Evolutionary conservation across 2,888 invertebrate genomes (phyloP).

Genomic region (Zeuzera pyrina): DNA sequence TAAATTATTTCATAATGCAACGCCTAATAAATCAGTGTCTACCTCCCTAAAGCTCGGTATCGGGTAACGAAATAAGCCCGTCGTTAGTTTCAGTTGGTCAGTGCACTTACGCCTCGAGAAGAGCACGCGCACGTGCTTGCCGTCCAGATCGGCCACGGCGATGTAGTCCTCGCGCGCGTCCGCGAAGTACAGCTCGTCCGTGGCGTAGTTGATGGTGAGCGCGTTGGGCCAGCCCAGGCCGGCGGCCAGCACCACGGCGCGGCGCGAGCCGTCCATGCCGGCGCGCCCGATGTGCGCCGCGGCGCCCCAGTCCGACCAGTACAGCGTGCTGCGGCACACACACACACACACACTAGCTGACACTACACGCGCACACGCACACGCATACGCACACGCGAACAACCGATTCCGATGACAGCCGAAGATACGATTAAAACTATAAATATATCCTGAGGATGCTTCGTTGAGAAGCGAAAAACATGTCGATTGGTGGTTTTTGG

Average conservation of each 20-base stretch:
- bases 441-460: no score
- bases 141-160: slow-evolving; percentile 86
- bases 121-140: slow-evolving; percentile 79
- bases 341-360: slow-evolving; percentile 20
- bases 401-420: no score
- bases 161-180: slow-evolving; percentile 91
- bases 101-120: slow-evolving; percentile 75
- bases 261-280: slow-evolving; percentile 85
- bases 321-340: slow-evolving; percentile 63
- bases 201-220: slow-evolving; percentile 81
- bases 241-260: slow-evolving; percentile 76
- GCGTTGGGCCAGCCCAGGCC: slow-evolving; percentile 92
- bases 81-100: no score
- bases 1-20: no score
- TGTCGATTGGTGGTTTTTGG: no score
- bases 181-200: slow-evolving; percentile 87
- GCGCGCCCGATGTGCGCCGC: slow-evolving; percentile 87
- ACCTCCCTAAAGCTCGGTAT: no score
- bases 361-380: slow-evolving; percentile 79
- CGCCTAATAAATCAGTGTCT: no score
- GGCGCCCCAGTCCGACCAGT: slow-evolving; percentile 92
- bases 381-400: slow-evolving; percentile 75
- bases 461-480: no score
- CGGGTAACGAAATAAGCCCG: no score
- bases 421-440: no score